Evolutionary conservation across 2,113 vertebrate species (phyloP), one percentile per base, ranked within the genome.

Genomic region (Heliornis fulica): DNA sequence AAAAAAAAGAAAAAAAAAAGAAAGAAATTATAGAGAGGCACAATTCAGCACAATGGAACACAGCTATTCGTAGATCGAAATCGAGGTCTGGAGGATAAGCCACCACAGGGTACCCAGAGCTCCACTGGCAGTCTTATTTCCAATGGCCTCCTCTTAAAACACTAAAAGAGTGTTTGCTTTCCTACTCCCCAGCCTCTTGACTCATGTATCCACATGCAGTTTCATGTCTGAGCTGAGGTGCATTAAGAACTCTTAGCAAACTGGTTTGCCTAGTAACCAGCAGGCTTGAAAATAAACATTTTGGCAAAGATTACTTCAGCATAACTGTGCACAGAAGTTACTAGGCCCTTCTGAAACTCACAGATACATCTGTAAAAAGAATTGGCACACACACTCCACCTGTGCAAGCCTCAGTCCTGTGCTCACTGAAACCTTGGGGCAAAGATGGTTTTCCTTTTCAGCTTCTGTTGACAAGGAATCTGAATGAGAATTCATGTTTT

Each of bases 191-290:
- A 82, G 70, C 36, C 60, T 66, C 87, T 63, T 83, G 56, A 41
- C 51, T 90, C 77, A 7, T n/a, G 69, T 26, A 54, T 25, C 74
- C 59, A 68, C 91, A 45, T 17, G 59, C 0, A 0, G 69, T 19
- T 87, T 94, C 86, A 75, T 38, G 90, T 78, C 85, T 83, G 56
- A 93, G 75, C 61, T 56, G 59, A 91, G 40, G 59, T 2, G 59
- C 51, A 40, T 40, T 31, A 83, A 32, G 76, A 68, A 95, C 88
- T 11, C 85, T 79, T 43, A 90, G 68, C 83, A 60, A 94, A 95
- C 60, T 66, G 31, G 68, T 92, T 81, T 92, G 92, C 90, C 85
- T 95, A 74, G 96, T 84, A 96, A 93, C 88, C 1, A 1, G 40
- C 29, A 74, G 45, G 43, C 75, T 88, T 75, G 43, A 56, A 83